These are phyloP conservation scores for Gambusia holbrooki DNA, from an alignment of 2,113 vertebrate genomes.

Conservation along the genomic window DNA sequence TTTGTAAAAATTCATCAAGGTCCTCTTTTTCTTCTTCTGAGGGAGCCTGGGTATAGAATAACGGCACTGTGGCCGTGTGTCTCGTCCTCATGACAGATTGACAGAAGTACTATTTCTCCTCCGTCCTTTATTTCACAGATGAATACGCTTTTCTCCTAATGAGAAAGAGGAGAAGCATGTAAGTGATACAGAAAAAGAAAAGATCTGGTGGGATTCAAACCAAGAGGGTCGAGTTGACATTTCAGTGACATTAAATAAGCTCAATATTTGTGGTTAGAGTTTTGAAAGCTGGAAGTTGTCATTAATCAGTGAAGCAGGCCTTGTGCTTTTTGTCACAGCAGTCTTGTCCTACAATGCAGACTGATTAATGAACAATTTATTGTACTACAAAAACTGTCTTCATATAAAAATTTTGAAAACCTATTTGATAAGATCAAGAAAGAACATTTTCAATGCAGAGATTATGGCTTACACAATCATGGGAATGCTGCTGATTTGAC, in stretches of 20 bases:
- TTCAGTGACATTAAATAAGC: conserved; percentile 38
- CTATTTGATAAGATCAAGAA: too few species aligned
- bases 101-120: conserved; percentile 53
- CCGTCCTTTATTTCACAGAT: conserved; percentile 20
- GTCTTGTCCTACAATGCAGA: conserved; percentile 11
- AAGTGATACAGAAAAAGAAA: conserved; percentile 33
- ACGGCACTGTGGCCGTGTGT: conserved; percentile 52
- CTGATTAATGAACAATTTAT: conserved; percentile 26
- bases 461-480: too few species aligned
- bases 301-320: conserved; percentile 43
- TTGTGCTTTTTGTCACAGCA: conserved; percentile 11
- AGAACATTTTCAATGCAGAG: too few species aligned
- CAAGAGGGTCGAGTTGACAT: conserved; percentile 24
- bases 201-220: conserved; percentile 32
- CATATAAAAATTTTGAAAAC: background rate
- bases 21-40: conserved; percentile 23
- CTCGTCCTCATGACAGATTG: conserved; percentile 69
- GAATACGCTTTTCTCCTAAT: conserved; percentile 50
- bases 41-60: conserved; percentile 68
- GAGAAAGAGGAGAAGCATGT: conserved; percentile 57
- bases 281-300: conserved; percentile 22
- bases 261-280: conserved; percentile 42
- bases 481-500: too few species aligned
- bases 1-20: conserved; percentile 50
- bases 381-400: background rate